A percentile compares a stretch with the other conserved stretches of the same genome.
phyloP scores from a whole-genome alignment of 2,888 invertebrate genomes.

The Eubasilissa splendida region DNA sequence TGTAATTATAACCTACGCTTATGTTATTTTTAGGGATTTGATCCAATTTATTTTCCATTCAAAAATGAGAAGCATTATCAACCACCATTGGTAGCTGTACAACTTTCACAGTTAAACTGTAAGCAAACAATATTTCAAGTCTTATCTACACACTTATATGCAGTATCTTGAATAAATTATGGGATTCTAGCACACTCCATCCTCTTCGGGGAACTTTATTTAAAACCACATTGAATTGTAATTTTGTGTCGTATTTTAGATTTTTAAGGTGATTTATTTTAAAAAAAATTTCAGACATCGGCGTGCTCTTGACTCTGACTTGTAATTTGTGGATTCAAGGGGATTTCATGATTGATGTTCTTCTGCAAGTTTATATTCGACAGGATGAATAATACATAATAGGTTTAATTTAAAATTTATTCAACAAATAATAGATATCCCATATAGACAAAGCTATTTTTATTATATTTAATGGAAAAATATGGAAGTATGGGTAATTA shows the following conservation, averaged over 20 bases:
- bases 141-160: not conserved
- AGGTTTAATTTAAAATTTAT: too few species aligned
- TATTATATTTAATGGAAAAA: too few species aligned
- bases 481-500: too few species aligned
- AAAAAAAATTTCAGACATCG: slow-evolving; percentile 3
- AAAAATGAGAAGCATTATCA: slow-evolving; percentile 74
- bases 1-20: not conserved
- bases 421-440: too few species aligned
- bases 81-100: slow-evolving; percentile 77
- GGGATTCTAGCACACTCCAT: not conserved
- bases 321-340: slow-evolving; percentile 38
- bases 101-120: slow-evolving; percentile 70
- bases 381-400: not conserved
- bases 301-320: slow-evolving; percentile 10
- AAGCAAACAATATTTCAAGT: slow-evolving; percentile 58
- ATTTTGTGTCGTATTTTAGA: too few species aligned
- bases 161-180: too few species aligned
- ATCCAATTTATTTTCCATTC: slow-evolving; percentile 75
- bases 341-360: slow-evolving; percentile 18
- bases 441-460: too few species aligned
- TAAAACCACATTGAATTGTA: not conserved
- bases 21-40: slow-evolving; percentile 62
- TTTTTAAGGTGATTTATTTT: too few species aligned
- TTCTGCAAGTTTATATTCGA: slow-evolving; percentile 11
- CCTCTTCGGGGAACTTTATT: not conserved